phyloP scores from a whole-genome alignment of 1,140 invertebrate genomes.

The Drosophila pandora region DNA sequence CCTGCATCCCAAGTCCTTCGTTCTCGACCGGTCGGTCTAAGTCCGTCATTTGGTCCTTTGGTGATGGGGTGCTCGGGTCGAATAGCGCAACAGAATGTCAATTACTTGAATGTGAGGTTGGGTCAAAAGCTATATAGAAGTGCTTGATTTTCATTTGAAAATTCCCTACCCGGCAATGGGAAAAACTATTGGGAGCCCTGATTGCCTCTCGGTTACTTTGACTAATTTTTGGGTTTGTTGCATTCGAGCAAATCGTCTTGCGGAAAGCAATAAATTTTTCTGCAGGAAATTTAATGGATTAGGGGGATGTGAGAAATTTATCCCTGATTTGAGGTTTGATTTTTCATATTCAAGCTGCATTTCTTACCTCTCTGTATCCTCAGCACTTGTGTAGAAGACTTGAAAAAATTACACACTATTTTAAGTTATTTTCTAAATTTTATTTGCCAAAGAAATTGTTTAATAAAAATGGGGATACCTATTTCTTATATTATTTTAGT shows the following conservation, averaged over 20 bases:
- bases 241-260: conserved; percentile 43
- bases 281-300: conserved; percentile 60
- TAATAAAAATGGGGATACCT: not conserved
- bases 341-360: conserved; percentile 43
- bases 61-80: conserved; percentile 17
- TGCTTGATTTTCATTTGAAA: conserved; percentile 48
- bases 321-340: conserved; percentile 57
- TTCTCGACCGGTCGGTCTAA: conserved; percentile 14
- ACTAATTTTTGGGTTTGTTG: conserved; percentile 55
- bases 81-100: conserved; percentile 63
- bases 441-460: no score
- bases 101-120: conserved; percentile 57
- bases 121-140: conserved; percentile 45
- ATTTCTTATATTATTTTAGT: no score
- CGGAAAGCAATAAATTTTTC: conserved; percentile 63
- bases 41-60: not conserved
- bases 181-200: conserved; percentile 33
- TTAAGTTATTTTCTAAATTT: no score
- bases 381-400: not conserved
- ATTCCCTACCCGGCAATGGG: conserved; percentile 26
- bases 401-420: not conserved
- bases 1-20: not conserved
- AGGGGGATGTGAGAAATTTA: conserved; percentile 57
- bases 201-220: conserved; percentile 50
- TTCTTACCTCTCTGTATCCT: conserved; percentile 24